Percentiles rank a stretch among this genome's conserved stretches.
Conservation (phyloP, 2,888 invertebrate genomes). For the Serrognathus titanus region DNA sequence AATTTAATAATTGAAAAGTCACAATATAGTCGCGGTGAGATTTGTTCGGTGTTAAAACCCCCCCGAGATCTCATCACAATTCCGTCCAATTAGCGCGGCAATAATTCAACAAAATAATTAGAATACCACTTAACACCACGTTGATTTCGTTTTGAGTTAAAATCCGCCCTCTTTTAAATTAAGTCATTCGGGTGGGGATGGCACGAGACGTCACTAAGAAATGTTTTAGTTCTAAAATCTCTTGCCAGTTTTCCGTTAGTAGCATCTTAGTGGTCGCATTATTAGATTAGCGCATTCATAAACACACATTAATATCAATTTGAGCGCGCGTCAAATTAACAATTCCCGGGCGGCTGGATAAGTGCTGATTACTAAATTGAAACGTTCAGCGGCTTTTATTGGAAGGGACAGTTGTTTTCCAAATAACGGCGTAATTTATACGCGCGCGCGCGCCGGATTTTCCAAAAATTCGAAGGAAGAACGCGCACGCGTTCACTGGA, state of each 20-base stretch:
- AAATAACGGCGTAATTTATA: conserved; percentile 12
- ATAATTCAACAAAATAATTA: conserved; percentile 33
- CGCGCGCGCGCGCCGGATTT: background rate
- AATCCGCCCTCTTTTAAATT: conserved; percentile 41
- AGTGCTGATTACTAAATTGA: conserved; percentile 22
- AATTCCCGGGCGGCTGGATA: conserved; percentile 19
- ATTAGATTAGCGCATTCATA: conserved; percentile 41
- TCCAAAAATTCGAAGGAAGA: background rate
- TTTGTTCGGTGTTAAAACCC: conserved; percentile 11
- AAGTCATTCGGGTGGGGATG: conserved; percentile 35
- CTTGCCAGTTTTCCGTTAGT: conserved; percentile 39
- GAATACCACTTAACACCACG: conserved; percentile 31
- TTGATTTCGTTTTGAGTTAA: conserved; percentile 28
- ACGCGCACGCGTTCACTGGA: background rate
- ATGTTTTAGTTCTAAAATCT: conserved; percentile 40
- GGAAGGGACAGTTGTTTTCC: conserved; percentile 23
- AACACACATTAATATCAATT: conserved; percentile 47
- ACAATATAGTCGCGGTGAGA: background rate
- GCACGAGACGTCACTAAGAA: conserved; percentile 35
- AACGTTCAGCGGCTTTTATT: conserved; percentile 19
- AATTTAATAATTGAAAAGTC: background rate
- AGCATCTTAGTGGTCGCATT: conserved; percentile 37
- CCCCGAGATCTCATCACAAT: conserved; percentile 37
- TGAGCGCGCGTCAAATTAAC: conserved; percentile 34
- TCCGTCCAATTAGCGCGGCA: conserved; percentile 40